Evolutionary conservation across 2,888 invertebrate genomes (phyloP).

Genomic region (Pollenia griseotomentosa): DNA sequence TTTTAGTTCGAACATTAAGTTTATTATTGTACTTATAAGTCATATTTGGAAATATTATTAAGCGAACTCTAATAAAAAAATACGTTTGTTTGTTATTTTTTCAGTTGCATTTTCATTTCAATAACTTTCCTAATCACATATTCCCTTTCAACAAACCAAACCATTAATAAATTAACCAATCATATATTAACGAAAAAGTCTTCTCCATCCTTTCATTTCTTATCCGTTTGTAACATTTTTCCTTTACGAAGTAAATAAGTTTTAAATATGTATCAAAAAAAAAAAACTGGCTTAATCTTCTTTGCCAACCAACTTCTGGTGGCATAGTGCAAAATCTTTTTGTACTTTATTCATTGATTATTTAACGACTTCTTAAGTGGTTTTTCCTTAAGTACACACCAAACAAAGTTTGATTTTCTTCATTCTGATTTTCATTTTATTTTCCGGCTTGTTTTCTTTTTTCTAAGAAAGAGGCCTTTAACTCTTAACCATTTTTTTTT

Average conservation of each 20-base stretch:
- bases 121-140: constrained; percentile 3
- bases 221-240: constrained; percentile 1
- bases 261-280: too few species aligned
- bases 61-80: too few species aligned
- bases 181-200: not conserved
- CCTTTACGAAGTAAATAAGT: not conserved
- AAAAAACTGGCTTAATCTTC: constrained; percentile 24
- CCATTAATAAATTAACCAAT: not conserved
- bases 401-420: constrained; percentile 70
- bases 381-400: constrained; percentile 80
- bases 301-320: constrained; percentile 13
- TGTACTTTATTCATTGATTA: constrained; percentile 81
- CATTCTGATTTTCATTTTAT: constrained; percentile 22
- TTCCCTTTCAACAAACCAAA: constrained; percentile 19
- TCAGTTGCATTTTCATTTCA: not conserved
- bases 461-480: constrained; percentile 51
- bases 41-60: too few species aligned
- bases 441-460: not conserved
- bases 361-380: constrained; percentile 84
- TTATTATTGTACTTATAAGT: too few species aligned
- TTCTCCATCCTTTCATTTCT: not conserved
- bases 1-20: too few species aligned
- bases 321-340: constrained; percentile 46
- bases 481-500: constrained; percentile 15
- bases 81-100: not conserved